Evolutionary conservation across 2,113 vertebrate genomes (phyloP).

Genomic region (Paraplagusia blochii): DNA sequence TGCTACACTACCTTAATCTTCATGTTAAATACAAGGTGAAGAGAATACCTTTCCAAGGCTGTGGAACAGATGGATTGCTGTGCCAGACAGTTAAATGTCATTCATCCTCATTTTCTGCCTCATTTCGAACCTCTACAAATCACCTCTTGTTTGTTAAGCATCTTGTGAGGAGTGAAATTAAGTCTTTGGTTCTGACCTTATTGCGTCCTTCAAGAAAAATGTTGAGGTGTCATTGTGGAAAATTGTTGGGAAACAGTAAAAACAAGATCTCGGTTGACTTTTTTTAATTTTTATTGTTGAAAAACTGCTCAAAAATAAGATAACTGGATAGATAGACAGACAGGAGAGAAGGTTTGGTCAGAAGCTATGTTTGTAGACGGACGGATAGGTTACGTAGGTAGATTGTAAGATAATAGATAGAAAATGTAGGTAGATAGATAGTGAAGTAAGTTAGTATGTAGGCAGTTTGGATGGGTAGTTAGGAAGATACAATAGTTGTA

Average conservation of each 20-base stretch:
- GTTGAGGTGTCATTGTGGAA: background rate
- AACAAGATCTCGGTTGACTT: background rate
- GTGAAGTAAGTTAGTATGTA: no score
- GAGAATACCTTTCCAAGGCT: conserved; percentile 1
- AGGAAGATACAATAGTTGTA: no score
- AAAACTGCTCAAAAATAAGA: no score
- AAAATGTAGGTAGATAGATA: no score
- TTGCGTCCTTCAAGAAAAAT: conserved; percentile 21
- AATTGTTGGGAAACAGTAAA: background rate
- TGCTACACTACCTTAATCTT: background rate
- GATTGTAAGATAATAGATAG: no score
- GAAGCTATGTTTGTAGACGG: no score
- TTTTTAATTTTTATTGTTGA: no score
- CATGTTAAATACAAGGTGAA: background rate
- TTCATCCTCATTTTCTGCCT: conserved; percentile 33
- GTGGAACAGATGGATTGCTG: conserved; percentile 35
- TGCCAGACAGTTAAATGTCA: conserved; percentile 12
- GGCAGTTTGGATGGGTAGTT: no score
- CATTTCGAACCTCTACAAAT: conserved; percentile 29
- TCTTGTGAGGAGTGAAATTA: conserved; percentile 39
- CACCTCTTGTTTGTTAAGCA: conserved; percentile 28
- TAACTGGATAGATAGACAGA: no score
- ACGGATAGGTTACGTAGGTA: no score
- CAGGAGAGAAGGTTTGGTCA: no score
- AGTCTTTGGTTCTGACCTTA: conserved; percentile 40